phyloP scores from a whole-genome alignment of 2,888 invertebrate species.

The Hydrotaea diabolus region DNA sequence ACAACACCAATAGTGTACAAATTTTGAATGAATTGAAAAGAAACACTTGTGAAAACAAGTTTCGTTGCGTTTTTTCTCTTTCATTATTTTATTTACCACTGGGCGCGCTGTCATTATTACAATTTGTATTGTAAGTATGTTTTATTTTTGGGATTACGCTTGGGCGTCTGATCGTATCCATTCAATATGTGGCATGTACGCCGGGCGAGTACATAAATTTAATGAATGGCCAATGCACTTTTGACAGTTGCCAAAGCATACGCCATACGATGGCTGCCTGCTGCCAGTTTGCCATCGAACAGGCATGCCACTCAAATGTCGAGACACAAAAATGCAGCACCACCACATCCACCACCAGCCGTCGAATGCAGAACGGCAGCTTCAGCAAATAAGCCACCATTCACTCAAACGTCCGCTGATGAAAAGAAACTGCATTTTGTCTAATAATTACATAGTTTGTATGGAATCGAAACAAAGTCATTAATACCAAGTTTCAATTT shows the following conservation, averaged over 20 bases:
- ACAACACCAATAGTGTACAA: background rate
- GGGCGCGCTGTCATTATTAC: background rate
- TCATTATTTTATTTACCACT: too few relatives aligned
- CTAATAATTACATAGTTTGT: background rate
- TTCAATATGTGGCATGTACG: conserved; percentile 15
- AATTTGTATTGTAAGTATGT: conserved; percentile 28
- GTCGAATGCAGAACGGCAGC: too few relatives aligned
- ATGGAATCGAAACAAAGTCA: background rate
- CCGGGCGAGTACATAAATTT: conserved; percentile 25
- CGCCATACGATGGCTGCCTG: too few relatives aligned
- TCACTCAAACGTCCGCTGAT: background rate
- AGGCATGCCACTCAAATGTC: conserved; percentile 63
- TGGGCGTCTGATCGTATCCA: conserved; percentile 48
- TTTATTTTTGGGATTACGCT: conserved; percentile 41
- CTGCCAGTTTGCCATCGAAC: conserved; percentile 31
- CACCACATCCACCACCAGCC: background rate
- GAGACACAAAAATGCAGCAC: conserved; percentile 21
- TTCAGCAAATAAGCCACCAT: background rate
- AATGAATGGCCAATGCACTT: conserved; percentile 59
- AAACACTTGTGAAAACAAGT: conserved; percentile 61
- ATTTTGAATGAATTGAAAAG: conserved; percentile 29
- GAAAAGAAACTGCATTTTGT: background rate
- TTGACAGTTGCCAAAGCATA: conserved; percentile 62
- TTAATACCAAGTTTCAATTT: background rate
- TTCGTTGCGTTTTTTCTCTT: background rate